These are phyloP conservation scores for Takifugu bimaculatus DNA, from an alignment of 2,113 vertebrate genomes.

Conservation along the genomic window DNA sequence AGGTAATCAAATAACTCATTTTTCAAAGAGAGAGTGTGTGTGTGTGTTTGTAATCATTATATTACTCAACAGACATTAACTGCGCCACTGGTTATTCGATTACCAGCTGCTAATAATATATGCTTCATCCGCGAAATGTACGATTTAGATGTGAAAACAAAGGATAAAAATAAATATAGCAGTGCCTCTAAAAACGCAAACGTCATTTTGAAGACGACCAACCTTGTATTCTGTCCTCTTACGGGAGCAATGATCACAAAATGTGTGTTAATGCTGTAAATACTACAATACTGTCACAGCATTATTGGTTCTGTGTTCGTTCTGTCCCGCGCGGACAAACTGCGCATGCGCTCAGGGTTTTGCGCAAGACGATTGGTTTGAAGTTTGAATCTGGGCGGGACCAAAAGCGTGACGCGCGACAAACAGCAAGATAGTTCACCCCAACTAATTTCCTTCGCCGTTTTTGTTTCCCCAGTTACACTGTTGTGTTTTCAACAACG, in stretches of 20 bases:
- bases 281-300: neutral
- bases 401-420: accelerated
- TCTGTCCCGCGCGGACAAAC: slow-evolving; percentile 57
- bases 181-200: accelerated
- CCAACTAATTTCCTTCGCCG: slow-evolving; percentile 4
- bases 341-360: slow-evolving; percentile 54
- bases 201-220: neutral
- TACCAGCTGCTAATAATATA: neutral
- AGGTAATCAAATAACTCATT: too few relatives aligned
- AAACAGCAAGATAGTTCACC: slow-evolving; percentile 15
- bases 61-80: too few relatives aligned
- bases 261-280: neutral
- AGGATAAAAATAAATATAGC: neutral
- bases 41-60: neutral
- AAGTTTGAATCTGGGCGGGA: slow-evolving; percentile 58
- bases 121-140: neutral
- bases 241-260: neutral
- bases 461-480: neutral
- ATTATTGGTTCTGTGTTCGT: slow-evolving; percentile 42
- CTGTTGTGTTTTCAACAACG: too few relatives aligned
- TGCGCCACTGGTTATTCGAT: neutral
- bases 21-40: too few relatives aligned
- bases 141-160: neutral
- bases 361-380: slow-evolving; percentile 48
- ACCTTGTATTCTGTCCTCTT: slow-evolving; percentile 25